Conservation (phyloP, 1,140 invertebrate genomes). For the Ostrea edulis region DNA sequence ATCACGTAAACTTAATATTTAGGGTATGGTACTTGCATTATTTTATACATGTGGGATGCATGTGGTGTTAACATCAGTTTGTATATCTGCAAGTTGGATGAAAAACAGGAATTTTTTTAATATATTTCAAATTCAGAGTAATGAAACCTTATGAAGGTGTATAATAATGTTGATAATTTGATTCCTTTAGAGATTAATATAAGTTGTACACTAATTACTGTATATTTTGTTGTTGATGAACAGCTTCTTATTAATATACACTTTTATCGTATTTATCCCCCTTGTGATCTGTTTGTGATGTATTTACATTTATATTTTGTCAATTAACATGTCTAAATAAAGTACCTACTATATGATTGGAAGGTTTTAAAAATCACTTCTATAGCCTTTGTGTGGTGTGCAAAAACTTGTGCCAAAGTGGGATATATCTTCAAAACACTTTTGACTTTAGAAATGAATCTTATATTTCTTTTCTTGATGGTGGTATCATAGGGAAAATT, state of each 20-base stretch:
- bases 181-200: background rate
- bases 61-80: background rate
- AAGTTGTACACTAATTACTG: slow-evolving; percentile 1
- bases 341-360: background rate
- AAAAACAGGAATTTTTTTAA: background rate
- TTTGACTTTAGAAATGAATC: too few species aligned
- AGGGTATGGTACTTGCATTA: too few species aligned
- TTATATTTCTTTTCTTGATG: too few species aligned
- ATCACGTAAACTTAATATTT: too few species aligned
- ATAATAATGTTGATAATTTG: background rate
- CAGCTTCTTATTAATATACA: slow-evolving; percentile 33
- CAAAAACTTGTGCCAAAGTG: too few species aligned
- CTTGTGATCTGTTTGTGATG: slow-evolving; percentile 34
- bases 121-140: background rate
- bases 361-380: background rate
- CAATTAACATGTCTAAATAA: slow-evolving; percentile 37
- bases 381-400: too few species aligned
- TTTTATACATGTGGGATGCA: too few species aligned
- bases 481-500: too few species aligned
- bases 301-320: slow-evolving; percentile 31
- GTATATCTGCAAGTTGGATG: background rate
- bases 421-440: too few species aligned
- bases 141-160: background rate
- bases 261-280: background rate
- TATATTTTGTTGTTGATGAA: slow-evolving; percentile 28